Evolutionary conservation across 2,113 vertebrate genomes (phyloP).

Genomic region (Spermophilus dauricus): DNA sequence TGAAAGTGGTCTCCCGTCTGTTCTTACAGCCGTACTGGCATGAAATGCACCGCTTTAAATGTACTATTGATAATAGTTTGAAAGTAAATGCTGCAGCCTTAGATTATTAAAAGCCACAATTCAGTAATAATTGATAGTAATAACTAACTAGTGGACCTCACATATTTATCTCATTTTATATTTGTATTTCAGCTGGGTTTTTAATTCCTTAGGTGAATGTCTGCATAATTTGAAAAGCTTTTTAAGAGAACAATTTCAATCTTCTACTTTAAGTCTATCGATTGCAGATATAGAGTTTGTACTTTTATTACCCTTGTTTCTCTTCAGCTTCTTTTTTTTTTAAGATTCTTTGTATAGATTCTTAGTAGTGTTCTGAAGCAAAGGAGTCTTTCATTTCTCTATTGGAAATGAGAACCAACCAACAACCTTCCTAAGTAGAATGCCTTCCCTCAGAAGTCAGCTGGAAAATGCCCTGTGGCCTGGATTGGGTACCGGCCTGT

Average conservation of each 20-base stretch:
- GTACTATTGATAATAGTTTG: background rate
- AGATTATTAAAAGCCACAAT: background rate
- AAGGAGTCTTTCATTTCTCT: background rate
- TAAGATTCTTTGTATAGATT: slow-evolving; percentile 24
- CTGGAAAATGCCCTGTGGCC: background rate
- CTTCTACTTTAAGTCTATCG: background rate
- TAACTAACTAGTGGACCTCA: background rate
- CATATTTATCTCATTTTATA: background rate
- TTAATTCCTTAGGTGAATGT: background rate
- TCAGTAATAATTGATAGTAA: slow-evolving; percentile 54
- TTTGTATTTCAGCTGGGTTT: background rate
- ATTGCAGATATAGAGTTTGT: slow-evolving; percentile 31
- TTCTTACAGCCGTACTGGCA: background rate
- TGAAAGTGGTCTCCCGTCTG: background rate
- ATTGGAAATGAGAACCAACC: background rate
- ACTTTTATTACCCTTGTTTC: background rate
- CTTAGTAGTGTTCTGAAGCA: background rate
- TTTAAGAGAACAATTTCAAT: background rate
- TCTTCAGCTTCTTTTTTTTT: background rate
- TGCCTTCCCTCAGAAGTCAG: background rate
- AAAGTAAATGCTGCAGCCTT: background rate
- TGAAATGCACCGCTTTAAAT: background rate
- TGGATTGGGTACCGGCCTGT: background rate
- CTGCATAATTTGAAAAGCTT: background rate
- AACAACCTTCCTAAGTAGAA: background rate